Evolutionary conservation across 2,113 vertebrate species (phyloP), one percentile per base, ranked within the genome.

Genomic region (Brienomyrus brachyistius): DNA sequence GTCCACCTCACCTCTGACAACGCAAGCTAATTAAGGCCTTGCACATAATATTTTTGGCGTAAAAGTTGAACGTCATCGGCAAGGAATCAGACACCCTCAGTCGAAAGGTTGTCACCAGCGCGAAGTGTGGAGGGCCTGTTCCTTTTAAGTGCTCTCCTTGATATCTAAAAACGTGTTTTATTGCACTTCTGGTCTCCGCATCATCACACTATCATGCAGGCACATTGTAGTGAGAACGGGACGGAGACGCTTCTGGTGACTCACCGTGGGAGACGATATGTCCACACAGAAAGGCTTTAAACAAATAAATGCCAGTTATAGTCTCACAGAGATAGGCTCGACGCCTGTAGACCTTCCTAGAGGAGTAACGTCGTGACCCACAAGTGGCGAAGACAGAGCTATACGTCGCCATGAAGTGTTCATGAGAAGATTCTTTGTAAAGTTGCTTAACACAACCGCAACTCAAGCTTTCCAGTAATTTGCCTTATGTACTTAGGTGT

Each of bases 111-210:
- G 82, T 82, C 5, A 45, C 35, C 31, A 23, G 77, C 43, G 77
- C 19, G 19, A 82, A 17, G 40, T 84, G 82, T 11, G 10, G 27
- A 86, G 85, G 85, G 43, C 85, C 47, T 15, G n/a, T n/a, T 54
- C 85, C 23, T n/a, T 50, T 86, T 86, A 86, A 86, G 50, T 54
- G 50, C 85, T 54, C 27, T 35, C 10, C n/a, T 31, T 27, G n/a
- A 43, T 52, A 86, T 86, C 85, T 86, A 86, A 27, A 86, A 83
- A 9, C 80, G 48, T 51, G n/a, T 35, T 86, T 86, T 86, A 86
- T 86, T 86, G 50, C 85, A 35, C 85, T 86, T 52, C 47, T 52
- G 47, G 48, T 86, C 85, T 48, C 50, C 31, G 27, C 85, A 52
- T 86, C 85, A 35, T 86, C 50, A 86, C 85, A 86, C 82, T 40